phyloP scores from a whole-genome alignment of 2,888 invertebrate genomes.

The Bembecia ichneumoniformis region DNA sequence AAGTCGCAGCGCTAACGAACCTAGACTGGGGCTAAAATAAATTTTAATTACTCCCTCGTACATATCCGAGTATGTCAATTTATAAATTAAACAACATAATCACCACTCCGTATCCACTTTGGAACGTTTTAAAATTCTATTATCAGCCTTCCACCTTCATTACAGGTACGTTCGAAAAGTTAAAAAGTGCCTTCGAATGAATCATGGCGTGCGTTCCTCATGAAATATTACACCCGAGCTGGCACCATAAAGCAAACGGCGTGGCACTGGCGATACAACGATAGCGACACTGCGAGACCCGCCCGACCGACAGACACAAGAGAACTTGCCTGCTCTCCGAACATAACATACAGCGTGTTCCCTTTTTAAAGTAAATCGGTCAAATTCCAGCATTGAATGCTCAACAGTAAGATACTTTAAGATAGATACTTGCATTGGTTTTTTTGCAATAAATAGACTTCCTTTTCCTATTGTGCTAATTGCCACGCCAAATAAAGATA shows the following conservation, averaged over 20 bases:
- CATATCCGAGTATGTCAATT: background rate
- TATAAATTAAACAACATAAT: background rate
- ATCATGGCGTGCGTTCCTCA: constrained; percentile 70
- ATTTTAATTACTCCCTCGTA: constrained; percentile 8
- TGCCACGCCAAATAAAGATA: no score
- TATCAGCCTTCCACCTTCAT: constrained; percentile 56
- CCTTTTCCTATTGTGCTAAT: no score
- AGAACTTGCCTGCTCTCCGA: constrained; percentile 27
- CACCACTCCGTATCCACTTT: background rate
- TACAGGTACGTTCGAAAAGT: constrained; percentile 60
- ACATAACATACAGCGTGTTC: constrained; percentile 43
- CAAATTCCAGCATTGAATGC: no score
- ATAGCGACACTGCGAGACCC: constrained; percentile 66
- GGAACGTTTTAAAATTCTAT: constrained; percentile 31
- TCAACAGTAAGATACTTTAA: no score
- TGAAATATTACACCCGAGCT: constrained; percentile 69
- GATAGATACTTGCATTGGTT: no score
- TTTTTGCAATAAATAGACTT: no score
- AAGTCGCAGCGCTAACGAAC: constrained; percentile 17
- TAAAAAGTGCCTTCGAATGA: constrained; percentile 65
- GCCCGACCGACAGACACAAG: constrained; percentile 65
- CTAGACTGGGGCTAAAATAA: constrained; percentile 11
- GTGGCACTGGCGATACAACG: constrained; percentile 69
- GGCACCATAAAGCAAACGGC: constrained; percentile 71
- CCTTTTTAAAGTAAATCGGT: no score